These are phyloP conservation scores for Heterodera schachtii DNA, from an alignment of 1,140 invertebrate species.

Conservation along the genomic window DNA sequence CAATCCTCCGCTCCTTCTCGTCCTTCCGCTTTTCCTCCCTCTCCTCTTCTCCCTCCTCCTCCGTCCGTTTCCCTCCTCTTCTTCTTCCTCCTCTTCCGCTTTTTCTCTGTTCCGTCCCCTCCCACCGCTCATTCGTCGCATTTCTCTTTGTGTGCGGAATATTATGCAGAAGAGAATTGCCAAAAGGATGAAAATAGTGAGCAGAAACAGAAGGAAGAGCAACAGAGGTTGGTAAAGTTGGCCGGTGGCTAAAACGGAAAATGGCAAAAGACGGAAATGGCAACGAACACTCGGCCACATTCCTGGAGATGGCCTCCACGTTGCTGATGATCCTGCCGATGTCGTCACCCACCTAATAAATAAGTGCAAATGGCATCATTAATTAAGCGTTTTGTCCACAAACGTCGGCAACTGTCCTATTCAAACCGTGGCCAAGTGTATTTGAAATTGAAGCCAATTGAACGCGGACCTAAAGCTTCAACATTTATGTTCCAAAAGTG, in stretches of 20 bases:
- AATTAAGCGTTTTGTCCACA: background rate
- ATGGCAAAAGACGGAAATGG: background rate
- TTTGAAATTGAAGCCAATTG: conserved; percentile 16
- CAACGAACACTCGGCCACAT: conserved; percentile 12
- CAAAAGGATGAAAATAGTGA: conserved; percentile 7
- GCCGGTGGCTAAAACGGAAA: conserved; percentile 11
- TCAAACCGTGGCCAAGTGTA: conserved; percentile 7
- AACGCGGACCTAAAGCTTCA: conserved; percentile 4
- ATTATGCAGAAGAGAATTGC: conserved; percentile 22
- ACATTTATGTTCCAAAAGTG: background rate
- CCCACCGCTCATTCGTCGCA: background rate
- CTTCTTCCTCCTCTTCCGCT: background rate
- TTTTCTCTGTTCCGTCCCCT: background rate
- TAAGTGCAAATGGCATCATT: background rate
- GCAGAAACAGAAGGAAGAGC: conserved; percentile 20
- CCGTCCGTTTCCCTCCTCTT: background rate
- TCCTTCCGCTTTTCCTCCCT: background rate
- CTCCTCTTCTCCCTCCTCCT: background rate
- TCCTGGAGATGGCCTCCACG: conserved; percentile 24
- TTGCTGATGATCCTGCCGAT: conserved; percentile 22
- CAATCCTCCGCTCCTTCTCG: background rate
- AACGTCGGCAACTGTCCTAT: conserved; percentile 25
- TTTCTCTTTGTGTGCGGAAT: conserved; percentile 13
- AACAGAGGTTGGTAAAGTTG: conserved; percentile 30
- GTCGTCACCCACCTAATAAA: conserved; percentile 23